Percentiles rank a stretch among this genome's conserved stretches.
These are phyloP conservation scores for Zosterops pallidus DNA, from an alignment of 2,113 vertebrate genomes.

Conservation along the genomic window DNA sequence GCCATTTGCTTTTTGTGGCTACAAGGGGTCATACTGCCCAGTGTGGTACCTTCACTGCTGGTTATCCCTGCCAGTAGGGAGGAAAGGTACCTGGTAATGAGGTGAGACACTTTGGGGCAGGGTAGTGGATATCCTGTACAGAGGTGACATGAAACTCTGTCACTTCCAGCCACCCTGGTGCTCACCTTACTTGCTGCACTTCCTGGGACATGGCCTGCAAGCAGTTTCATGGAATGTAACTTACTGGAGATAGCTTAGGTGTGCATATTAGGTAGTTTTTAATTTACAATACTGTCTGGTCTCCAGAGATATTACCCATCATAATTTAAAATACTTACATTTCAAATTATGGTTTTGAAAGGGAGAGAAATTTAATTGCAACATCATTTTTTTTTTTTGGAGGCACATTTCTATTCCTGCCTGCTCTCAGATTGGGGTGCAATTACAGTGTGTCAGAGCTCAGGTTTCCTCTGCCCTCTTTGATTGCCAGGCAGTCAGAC, in stretches of 20 bases:
- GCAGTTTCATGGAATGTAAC: background rate
- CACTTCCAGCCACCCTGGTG: background rate
- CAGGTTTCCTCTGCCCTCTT: conserved; percentile 16
- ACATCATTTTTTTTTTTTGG: background rate
- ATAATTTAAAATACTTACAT: background rate
- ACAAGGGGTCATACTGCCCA: background rate
- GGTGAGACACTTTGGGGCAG: background rate
- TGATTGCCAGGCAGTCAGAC: conserved; percentile 61
- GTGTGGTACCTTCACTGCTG: background rate
- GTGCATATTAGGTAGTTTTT: background rate
- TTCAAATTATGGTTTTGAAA: background rate
- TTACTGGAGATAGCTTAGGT: background rate
- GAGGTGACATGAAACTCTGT: background rate
- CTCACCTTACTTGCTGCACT: background rate
- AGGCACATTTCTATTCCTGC: background rate
- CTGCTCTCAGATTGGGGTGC: background rate
- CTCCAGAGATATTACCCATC: background rate
- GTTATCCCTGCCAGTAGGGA: background rate
- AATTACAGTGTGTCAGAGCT: background rate
- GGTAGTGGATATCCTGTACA: rapidly evolving
- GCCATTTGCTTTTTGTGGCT: background rate
- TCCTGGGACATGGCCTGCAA: background rate
- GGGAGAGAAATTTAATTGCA: conserved; percentile 12
- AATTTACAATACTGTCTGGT: background rate
- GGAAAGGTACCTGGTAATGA: background rate